phyloP scores from a whole-genome alignment of 2,113 vertebrate species.

The Haemorhous mexicanus region DNA sequence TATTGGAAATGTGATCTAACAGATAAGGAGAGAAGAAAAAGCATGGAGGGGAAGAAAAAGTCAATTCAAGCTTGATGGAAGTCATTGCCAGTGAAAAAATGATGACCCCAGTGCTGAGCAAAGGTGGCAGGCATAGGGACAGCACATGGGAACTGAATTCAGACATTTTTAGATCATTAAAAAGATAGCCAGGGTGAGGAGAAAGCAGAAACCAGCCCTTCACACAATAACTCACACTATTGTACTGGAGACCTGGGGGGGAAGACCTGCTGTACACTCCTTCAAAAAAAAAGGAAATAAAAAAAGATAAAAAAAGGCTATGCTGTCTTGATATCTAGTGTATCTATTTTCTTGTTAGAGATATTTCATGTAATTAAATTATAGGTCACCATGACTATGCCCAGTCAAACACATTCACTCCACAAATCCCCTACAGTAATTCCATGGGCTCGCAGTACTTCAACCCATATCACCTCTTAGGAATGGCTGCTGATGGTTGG shows the following conservation, averaged over 20 bases:
- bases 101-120: neutral
- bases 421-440: constrained; percentile 2
- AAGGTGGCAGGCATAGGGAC: neutral
- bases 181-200: constrained; percentile 51
- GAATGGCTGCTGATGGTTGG: neutral
- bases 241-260: neutral
- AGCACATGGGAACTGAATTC: constrained; percentile 10
- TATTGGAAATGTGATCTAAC: constrained; percentile 12
- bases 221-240: constrained; percentile 19
- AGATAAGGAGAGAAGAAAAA: constrained; percentile 35
- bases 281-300: neutral
- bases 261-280: neutral
- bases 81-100: neutral
- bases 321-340: neutral
- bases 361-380: constrained; percentile 59
- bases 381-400: constrained; percentile 5
- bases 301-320: neutral
- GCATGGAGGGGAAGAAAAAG: neutral
- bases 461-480: neutral
- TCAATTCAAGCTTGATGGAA: constrained; percentile 1
- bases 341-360: constrained; percentile 35
- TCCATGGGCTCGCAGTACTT: neutral
- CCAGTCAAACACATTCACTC: constrained; percentile 17
- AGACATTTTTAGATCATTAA: constrained; percentile 51
- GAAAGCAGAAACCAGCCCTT: constrained; percentile 41